Percentiles rank a stretch among this genome's conserved stretches.
Evolutionary conservation across 2,797 vertebrate species (phyloP).

Genomic region (Eurystomus glaucurus): DNA sequence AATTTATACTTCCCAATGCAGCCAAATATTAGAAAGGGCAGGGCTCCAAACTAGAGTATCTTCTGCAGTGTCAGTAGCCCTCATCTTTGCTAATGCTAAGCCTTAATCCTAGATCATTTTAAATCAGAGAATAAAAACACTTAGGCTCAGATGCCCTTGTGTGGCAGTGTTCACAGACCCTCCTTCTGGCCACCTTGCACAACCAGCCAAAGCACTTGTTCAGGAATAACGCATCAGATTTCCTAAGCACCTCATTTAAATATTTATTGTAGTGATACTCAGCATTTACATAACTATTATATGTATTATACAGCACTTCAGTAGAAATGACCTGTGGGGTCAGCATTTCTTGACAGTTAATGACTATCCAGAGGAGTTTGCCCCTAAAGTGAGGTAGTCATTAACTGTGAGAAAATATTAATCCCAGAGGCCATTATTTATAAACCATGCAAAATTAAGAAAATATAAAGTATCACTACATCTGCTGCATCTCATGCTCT

Average conservation of each 20-base stretch:
- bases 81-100: not conserved
- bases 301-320: conserved; percentile 12
- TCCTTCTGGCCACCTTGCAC: not conserved
- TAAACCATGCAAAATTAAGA: conserved; percentile 40
- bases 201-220: not conserved
- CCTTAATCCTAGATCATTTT: not conserved
- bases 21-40: not conserved
- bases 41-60: not conserved
- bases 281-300: conserved; percentile 29
- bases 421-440: conserved; percentile 37
- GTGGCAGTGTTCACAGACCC: not conserved
- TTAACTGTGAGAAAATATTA: conserved; percentile 49
- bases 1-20: not conserved
- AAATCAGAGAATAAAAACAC: not conserved
- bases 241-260: conserved; percentile 20
- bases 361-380: conserved; percentile 6
- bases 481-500: not conserved
- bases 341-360: conserved; percentile 51
- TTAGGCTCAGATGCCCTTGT: not conserved
- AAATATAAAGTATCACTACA: not conserved
- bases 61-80: not conserved
- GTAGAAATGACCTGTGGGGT: conserved; percentile 46
- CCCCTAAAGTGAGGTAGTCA: not conserved
- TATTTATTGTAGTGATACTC: conserved; percentile 31
- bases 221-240: not conserved